phyloP scores from a whole-genome alignment of 2,113 vertebrate genomes.

The Trinectes maculatus region DNA sequence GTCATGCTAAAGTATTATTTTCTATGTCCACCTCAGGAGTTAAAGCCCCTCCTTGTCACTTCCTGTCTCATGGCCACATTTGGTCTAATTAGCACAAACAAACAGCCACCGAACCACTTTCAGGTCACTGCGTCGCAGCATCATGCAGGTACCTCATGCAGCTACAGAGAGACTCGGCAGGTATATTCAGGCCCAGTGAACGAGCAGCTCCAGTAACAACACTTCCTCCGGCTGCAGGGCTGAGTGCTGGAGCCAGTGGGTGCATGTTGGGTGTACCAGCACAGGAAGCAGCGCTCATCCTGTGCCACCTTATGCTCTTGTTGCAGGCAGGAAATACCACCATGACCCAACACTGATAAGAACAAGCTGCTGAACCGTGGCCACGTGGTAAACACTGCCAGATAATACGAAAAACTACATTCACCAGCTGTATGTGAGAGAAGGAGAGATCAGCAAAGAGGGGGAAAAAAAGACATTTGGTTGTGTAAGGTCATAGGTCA shows the following conservation, averaged over 20 bases:
- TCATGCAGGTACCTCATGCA: no score
- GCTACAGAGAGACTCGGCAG: no score
- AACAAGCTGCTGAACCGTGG: conserved; percentile 52
- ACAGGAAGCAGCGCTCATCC: conserved; percentile 82
- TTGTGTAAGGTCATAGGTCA: neutral
- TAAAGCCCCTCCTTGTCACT: no score
- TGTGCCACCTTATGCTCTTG: conserved; percentile 77
- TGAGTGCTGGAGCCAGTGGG: conserved; percentile 23
- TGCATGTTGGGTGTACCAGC: conserved; percentile 70
- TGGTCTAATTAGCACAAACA: no score
- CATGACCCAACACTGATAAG: conserved; percentile 77
- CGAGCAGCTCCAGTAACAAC: no score
- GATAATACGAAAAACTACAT: conserved; percentile 40
- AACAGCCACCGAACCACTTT: no score
- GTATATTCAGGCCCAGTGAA: no score
- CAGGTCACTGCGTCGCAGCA: no score
- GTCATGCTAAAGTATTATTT: no score
- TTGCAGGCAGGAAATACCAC: conserved; percentile 79
- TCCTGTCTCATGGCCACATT: no score
- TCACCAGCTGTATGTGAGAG: conserved; percentile 11
- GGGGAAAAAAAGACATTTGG: neutral
- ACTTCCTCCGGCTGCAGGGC: conserved; percentile 29
- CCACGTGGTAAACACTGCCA: conserved; percentile 48
- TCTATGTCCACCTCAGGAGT: no score
- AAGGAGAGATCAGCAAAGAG: neutral